Base-by-base conservation (phyloP, 1,140 invertebrate species). In the Dolichoris vasculosae region DNA sequence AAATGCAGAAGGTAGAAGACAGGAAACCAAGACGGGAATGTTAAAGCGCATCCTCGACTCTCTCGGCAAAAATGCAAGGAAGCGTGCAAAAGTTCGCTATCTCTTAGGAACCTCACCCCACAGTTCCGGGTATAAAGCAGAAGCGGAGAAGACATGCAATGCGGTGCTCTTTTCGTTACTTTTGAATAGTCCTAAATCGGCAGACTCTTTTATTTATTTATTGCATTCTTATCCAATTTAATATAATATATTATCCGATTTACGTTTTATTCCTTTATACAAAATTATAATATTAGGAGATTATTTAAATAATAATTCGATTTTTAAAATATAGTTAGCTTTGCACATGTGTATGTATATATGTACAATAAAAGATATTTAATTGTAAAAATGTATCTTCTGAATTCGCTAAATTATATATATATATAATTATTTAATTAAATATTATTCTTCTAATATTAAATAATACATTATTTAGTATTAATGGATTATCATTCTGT, bases 11-110 rank as follows among this genome's bases (percentile, higher is more conserved):
- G 80, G 38, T n/a, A 20, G 32, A 15, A 23, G 26, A 43, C 80
- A 46, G 30, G 67, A 2, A 63, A 55, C 32, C 83, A 64, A 77
- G 82, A 84, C 32, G 38, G 17, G 83, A 84, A 84, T 84, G 64
- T 64, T 79, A 84, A 84, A 59, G 76, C n/a, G 78, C 38, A 48
- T 13, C 51, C 3, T 35, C 35, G n/a, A 30, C 32, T 64, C n/a
- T n/a, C 23, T 32, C 23, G 23, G 55, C 23, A n/a, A 43, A 73
- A 73, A 73, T 20, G 6, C 8, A 40, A 43, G 69, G 23, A 43
- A 30, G 15, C 35, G 67, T 15, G 67, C 35, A 38, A 38, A 43
- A 73, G 69, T 73, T 73, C 23, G 7, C 40, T 26, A 73, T 40
- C 69, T 73, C 69, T 11, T 73, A 17, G 23, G 43, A 38, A 43